Percentiles rank a stretch among this genome's conserved stretches.
phyloP scores from a whole-genome alignment of 2,113 vertebrate genomes.

The Lonchura striata region DNA sequence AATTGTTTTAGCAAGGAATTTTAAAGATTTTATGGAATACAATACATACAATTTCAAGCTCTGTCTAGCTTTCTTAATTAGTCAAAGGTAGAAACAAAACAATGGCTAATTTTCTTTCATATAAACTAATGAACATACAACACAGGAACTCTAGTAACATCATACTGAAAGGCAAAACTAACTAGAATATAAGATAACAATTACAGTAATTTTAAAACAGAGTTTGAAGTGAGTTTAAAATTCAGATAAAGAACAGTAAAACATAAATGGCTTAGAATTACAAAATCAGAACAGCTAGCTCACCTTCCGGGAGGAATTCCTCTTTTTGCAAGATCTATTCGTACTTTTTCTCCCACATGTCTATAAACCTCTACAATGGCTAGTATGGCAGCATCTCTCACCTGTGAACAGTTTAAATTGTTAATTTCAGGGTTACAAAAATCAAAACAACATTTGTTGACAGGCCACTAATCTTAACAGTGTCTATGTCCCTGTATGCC shows the following conservation, averaged over 20 bases:
- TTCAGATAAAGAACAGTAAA: neutral
- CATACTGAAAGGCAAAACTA: neutral
- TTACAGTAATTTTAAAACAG: neutral
- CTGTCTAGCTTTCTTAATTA: neutral
- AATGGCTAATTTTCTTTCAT: neutral
- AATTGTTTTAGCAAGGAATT: neutral
- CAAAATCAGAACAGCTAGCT: conserved; percentile 40
- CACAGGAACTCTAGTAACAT: neutral
- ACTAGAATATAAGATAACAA: neutral
- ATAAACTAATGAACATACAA: neutral
- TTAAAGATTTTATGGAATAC: neutral
- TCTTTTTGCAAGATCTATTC: conserved; percentile 84
- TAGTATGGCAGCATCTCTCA: conserved; percentile 86
- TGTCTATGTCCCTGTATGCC: neutral
- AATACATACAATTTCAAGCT: neutral
- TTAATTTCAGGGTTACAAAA: neutral
- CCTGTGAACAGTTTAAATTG: conserved; percentile 70
- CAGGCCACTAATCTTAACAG: neutral
- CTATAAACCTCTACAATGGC: conserved; percentile 90
- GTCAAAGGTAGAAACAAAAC: neutral
- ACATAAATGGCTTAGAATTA: neutral
- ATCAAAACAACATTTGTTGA: neutral
- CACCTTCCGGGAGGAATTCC: conserved; percentile 88
- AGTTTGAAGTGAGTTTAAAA: neutral
- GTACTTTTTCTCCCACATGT: conserved; percentile 88